Evolutionary conservation across 2,113 vertebrate species (phyloP).

Genomic region (Calonectris borealis): DNA sequence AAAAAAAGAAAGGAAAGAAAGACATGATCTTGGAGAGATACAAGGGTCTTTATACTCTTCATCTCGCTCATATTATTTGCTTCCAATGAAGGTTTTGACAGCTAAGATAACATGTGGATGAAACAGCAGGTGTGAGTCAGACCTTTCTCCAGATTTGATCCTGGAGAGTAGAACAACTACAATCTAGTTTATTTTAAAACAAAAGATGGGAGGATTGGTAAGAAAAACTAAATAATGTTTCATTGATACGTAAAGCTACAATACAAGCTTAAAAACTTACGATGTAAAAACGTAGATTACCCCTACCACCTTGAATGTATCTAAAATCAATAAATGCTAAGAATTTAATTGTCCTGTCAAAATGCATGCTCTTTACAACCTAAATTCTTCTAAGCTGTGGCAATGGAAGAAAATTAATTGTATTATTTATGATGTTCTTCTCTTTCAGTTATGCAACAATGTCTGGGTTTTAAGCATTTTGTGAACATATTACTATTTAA

Average conservation of each 20-base stretch:
- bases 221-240: not conserved
- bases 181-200: slow-evolving; percentile 24
- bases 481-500: not conserved
- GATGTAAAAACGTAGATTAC: not conserved
- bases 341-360: not conserved
- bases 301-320: not conserved
- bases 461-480: not conserved
- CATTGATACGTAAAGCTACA: not conserved
- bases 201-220: not conserved
- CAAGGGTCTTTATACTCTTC: not conserved
- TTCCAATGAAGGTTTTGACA: slow-evolving; percentile 38
- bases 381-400: not conserved
- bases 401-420: not conserved
- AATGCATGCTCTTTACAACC: not conserved
- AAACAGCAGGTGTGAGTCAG: slow-evolving; percentile 48
- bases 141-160: slow-evolving; percentile 3
- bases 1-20: not conserved
- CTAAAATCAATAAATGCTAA: not conserved
- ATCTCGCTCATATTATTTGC: not conserved
- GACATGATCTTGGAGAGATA: not conserved
- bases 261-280: not conserved
- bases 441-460: not conserved
- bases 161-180: slow-evolving; percentile 25
- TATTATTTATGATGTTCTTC: not conserved
- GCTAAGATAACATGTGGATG: slow-evolving; percentile 42